Percentiles rank a stretch among this genome's conserved stretches.
These are phyloP conservation scores for Athalia circularis DNA, from an alignment of 2,888 invertebrate species.

Conservation along the genomic window DNA sequence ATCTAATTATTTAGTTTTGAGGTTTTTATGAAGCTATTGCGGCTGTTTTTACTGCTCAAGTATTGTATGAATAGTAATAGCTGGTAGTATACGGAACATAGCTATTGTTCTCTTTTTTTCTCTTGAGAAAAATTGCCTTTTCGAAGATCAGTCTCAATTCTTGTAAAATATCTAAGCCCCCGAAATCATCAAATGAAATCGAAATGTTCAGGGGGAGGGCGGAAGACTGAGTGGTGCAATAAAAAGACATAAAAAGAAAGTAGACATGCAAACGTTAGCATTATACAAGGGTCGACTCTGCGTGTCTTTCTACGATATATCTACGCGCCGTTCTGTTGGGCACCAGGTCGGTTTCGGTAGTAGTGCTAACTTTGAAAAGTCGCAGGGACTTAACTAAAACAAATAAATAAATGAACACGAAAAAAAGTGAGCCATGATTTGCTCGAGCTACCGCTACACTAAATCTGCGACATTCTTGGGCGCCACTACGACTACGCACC, in stretches of 20 bases:
- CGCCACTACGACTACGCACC: slow-evolving; percentile 38
- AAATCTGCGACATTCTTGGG: slow-evolving; percentile 38
- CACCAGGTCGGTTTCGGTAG: slow-evolving; percentile 21
- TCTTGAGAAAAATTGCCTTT: background rate
- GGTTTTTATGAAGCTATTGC: background rate
- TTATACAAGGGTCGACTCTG: slow-evolving; percentile 33
- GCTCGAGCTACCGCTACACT: slow-evolving; percentile 40
- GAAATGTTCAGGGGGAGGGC: too few species aligned
- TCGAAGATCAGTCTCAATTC: too few species aligned
- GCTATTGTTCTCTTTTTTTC: background rate
- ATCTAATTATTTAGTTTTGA: background rate
- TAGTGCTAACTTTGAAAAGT: slow-evolving; percentile 36
- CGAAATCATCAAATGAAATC: slow-evolving; percentile 1
- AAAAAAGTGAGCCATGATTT: slow-evolving; percentile 24
- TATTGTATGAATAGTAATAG: background rate
- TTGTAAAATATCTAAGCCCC: slow-evolving; percentile 10
- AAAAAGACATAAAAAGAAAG: background rate
- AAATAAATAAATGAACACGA: background rate
- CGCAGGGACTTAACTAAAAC: slow-evolving; percentile 17
- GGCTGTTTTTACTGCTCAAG: background rate
- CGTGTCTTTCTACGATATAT: slow-evolving; percentile 41
- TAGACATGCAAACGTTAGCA: slow-evolving; percentile 23
- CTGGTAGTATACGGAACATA: too few species aligned
- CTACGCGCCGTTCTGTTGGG: slow-evolving; percentile 18
- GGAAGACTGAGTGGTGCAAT: too few species aligned